Percentiles rank a stretch among this genome's conserved stretches.
Conservation (phyloP, 2,888 invertebrate genomes). For the Entomobrya proxima region DNA sequence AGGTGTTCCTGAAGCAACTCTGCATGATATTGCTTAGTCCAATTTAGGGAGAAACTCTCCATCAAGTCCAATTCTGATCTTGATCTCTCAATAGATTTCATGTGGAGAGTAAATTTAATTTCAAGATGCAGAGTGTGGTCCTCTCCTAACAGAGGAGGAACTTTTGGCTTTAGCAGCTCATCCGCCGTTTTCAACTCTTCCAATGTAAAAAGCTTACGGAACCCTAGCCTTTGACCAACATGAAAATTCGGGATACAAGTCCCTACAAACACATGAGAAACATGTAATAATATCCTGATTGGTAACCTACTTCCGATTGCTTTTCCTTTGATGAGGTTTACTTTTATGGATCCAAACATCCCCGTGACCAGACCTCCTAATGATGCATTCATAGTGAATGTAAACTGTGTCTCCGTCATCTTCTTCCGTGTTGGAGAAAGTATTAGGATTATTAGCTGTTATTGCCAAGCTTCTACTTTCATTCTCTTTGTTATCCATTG, state of each 20-base stretch:
- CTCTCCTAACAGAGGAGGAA: constrained; percentile 25
- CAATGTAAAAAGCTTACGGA: constrained; percentile 57
- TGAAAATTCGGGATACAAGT: constrained; percentile 53
- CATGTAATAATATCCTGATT: not conserved
- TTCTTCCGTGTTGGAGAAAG: not conserved
- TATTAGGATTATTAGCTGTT: not conserved
- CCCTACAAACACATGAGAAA: not conserved
- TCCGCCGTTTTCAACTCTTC: constrained; percentile 46
- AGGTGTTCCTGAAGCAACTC: constrained; percentile 28
- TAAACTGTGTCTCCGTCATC: constrained; percentile 35
- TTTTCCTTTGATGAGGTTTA: not conserved
- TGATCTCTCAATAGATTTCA: constrained; percentile 2
- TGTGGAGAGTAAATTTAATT: constrained; percentile 42
- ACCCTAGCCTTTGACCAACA: constrained; percentile 44
- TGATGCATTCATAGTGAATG: constrained; percentile 54
- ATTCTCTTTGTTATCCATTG: not conserved
- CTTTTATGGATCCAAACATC: constrained; percentile 56
- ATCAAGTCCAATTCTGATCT: constrained; percentile 3
- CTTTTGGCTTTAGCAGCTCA: not conserved
- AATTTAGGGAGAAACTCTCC: constrained; percentile 21
- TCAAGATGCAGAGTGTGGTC: constrained; percentile 36
- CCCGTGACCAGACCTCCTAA: constrained; percentile 45
- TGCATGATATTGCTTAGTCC: not conserved
- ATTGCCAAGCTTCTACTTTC: not conserved
- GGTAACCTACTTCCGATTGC: not conserved